Evolutionary conservation across 2,797 vertebrate genomes (phyloP).

Genomic region (Anguilla marmorata): DNA sequence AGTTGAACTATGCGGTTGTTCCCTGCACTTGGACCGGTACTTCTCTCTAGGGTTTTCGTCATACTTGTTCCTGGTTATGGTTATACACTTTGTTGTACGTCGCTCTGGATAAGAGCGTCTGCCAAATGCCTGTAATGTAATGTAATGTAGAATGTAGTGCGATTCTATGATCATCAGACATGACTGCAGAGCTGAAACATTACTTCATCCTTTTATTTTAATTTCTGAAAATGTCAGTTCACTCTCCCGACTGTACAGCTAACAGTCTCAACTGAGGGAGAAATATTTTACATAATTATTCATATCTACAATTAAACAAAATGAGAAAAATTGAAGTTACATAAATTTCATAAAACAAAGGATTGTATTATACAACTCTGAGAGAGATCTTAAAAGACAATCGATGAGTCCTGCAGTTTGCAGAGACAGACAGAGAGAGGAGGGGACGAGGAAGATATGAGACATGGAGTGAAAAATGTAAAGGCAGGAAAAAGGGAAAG

Average conservation of each 20-base stretch:
- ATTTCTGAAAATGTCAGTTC: neutral
- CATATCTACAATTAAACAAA: slow-evolving; percentile 2
- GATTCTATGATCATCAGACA: neutral
- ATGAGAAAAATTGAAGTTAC: neutral
- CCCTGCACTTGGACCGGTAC: no score
- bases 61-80: no score
- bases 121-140: no score
- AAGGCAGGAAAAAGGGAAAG: neutral
- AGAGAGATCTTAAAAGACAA: neutral
- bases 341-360: neutral
- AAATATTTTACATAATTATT: slow-evolving; percentile 6
- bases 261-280: neutral
- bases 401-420: neutral
- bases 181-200: neutral
- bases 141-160: no score
- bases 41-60: no score
- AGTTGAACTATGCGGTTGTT: no score
- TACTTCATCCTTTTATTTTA: neutral
- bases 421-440: neutral
- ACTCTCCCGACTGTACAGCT: neutral
- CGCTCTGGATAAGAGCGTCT: no score
- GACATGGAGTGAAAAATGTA: neutral
- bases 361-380: neutral
- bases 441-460: neutral
- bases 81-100: no score